These are phyloP conservation scores for Cheilosia soror DNA, from an alignment of 2,888 invertebrate genomes.

Conservation along the genomic window DNA sequence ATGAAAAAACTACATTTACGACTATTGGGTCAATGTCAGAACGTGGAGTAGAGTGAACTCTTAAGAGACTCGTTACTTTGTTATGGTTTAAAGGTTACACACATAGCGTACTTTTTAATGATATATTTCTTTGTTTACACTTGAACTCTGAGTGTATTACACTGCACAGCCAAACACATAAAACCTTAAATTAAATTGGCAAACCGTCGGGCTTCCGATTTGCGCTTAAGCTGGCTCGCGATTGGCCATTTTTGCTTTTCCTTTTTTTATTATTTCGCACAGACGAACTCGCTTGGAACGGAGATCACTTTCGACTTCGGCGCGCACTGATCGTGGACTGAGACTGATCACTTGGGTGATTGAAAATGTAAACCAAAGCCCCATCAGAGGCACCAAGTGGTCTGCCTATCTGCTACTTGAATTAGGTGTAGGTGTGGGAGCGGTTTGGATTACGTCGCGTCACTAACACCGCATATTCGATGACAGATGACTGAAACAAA, in stretches of 20 bases:
- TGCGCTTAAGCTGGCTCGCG: conserved; percentile 28
- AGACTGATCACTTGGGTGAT: conserved; percentile 26
- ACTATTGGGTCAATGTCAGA: conserved; percentile 51
- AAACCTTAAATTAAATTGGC: conserved; percentile 9
- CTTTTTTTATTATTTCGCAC: not conserved
- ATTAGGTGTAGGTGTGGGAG: conserved; percentile 6
- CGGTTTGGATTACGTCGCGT: conserved; percentile 5
- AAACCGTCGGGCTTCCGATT: not conserved
- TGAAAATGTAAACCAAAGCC: conserved; percentile 1
- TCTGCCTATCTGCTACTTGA: conserved; percentile 11
- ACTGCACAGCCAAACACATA: not conserved
- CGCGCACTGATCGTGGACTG: conserved; percentile 61
- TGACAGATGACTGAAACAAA: not conserved
- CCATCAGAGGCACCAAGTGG: conserved; percentile 32
- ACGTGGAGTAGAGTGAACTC: conserved; percentile 29
- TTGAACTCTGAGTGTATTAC: conserved; percentile 44
- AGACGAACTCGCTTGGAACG: conserved; percentile 7
- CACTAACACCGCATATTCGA: conserved; percentile 17
- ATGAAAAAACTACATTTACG: conserved; percentile 5
- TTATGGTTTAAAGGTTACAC: conserved; percentile 30
- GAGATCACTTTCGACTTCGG: conserved; percentile 36
- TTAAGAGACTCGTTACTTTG: conserved; percentile 28
- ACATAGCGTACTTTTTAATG: not conserved
- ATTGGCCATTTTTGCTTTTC: conserved; percentile 22
- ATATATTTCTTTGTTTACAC: conserved; percentile 27